Percentiles rank a stretch among this genome's conserved stretches.
phyloP scores from a whole-genome alignment of 2,888 invertebrate genomes.

The Zygaena filipendulae region DNA sequence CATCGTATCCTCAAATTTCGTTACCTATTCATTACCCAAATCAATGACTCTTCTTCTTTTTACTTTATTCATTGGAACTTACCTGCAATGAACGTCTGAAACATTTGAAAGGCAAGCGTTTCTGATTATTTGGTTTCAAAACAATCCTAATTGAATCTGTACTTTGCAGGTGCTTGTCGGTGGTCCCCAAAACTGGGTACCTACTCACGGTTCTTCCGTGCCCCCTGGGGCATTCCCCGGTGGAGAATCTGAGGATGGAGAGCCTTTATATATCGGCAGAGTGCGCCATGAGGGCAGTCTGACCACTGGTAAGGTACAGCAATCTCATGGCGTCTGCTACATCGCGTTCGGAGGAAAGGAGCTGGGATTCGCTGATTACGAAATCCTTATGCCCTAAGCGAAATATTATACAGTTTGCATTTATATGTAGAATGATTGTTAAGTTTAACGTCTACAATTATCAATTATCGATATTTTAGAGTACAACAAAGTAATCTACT shows the following conservation, averaged over 20 bases:
- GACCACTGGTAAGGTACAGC: slow-evolving; percentile 86
- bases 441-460: slow-evolving; percentile 16
- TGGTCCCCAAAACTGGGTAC: slow-evolving; percentile 76
- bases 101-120: no score
- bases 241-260: slow-evolving; percentile 81
- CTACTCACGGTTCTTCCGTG: slow-evolving; percentile 72
- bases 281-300: slow-evolving; percentile 80
- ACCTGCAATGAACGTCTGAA: no score
- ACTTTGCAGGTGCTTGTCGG: slow-evolving; percentile 62
- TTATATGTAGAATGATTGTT: slow-evolving; percentile 12
- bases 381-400: slow-evolving; percentile 71
- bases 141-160: no score
- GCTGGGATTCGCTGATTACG: slow-evolving; percentile 82
- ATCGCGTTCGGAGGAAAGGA: slow-evolving; percentile 86
- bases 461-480: no score
- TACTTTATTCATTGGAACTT: no score
- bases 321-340: slow-evolving; percentile 84
- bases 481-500: no score
- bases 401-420: slow-evolving; percentile 4
- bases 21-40: no score
- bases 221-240: slow-evolving; percentile 80
- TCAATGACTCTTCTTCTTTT: no score
- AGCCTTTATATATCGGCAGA: slow-evolving; percentile 82
- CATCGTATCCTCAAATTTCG: no score
- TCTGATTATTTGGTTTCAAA: no score